Percentiles rank a stretch among this genome's conserved stretches.
Conservation (phyloP, 2,113 vertebrate genomes). For the Chlorodrepanis virens region DNA sequence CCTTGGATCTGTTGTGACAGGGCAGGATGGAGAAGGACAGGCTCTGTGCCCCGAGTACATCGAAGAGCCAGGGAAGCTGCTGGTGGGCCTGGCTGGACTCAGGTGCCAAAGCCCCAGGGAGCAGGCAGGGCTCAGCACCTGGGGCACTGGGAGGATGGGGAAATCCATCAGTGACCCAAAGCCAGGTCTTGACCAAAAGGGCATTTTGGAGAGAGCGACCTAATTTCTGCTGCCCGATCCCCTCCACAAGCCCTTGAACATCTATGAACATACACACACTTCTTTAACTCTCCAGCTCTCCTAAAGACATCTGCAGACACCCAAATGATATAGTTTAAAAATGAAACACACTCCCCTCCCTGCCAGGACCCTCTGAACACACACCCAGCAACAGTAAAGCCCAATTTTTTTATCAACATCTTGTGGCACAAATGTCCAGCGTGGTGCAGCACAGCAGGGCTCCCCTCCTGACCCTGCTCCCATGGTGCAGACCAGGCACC, state of each 20-base stretch:
- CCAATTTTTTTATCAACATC: not conserved
- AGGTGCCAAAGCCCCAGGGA: not conserved
- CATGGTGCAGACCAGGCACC: not conserved
- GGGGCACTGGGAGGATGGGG: accelerated
- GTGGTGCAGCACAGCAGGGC: not conserved
- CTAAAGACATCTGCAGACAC: not conserved
- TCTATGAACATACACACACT: not conserved
- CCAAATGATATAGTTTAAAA: not conserved
- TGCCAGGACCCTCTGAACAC: not conserved
- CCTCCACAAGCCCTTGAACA: not conserved
- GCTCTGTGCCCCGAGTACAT: accelerated
- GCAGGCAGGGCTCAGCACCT: not conserved
- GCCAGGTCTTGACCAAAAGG: not conserved
- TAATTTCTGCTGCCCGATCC: not conserved
- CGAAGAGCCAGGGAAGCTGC: not conserved
- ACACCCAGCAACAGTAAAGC: not conserved
- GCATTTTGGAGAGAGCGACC: accelerated
- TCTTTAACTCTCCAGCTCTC: not conserved
- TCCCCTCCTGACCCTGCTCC: not conserved
- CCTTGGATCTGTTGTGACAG: not conserved
- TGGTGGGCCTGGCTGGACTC: not conserved
- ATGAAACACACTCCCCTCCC: not conserved
- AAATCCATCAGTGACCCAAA: not conserved
- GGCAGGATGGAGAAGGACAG: not conserved
- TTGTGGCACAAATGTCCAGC: accelerated